Evolutionary conservation across 2,888 invertebrate genomes (phyloP).

Genomic region (Drosophila demipolita): DNA sequence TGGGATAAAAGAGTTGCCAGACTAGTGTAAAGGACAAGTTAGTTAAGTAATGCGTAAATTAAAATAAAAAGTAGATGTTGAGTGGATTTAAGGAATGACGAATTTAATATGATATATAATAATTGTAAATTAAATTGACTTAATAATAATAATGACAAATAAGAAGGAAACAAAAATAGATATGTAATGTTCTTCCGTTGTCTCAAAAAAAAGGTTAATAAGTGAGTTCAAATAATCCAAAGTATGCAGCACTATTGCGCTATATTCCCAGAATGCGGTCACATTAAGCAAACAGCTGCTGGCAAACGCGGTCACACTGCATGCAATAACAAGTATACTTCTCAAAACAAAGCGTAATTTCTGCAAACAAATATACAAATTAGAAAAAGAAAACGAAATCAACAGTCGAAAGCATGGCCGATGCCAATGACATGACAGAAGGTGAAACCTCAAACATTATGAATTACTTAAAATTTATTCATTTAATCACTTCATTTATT

Average conservation of each 20-base stretch:
- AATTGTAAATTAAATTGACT: not conserved
- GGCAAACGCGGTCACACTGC: constrained; percentile 27
- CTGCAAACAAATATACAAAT: not conserved
- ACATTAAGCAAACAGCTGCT: constrained; percentile 33
- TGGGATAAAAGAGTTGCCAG: no score
- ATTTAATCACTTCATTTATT: not conserved
- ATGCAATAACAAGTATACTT: constrained; percentile 1
- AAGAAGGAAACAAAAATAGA: not conserved
- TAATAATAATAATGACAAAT: not conserved
- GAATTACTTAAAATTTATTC: not conserved
- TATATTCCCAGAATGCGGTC: not conserved
- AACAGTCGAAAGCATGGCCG: constrained; percentile 51
- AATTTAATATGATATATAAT: no score
- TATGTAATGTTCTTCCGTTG: not conserved
- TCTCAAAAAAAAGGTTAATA: not conserved
- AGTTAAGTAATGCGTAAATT: no score
- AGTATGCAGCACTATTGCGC: constrained; percentile 3
- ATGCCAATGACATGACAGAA: constrained; percentile 47
- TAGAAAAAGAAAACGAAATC: not conserved
- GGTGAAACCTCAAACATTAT: constrained; percentile 29
- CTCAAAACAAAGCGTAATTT: constrained; percentile 36
- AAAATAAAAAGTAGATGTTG: no score
- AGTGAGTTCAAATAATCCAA: not conserved
- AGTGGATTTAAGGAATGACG: no score
- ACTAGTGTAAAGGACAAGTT: no score